Evolutionary conservation across 2,113 vertebrate species (phyloP).

Genomic region (Tragelaphus strepsiceros): DNA sequence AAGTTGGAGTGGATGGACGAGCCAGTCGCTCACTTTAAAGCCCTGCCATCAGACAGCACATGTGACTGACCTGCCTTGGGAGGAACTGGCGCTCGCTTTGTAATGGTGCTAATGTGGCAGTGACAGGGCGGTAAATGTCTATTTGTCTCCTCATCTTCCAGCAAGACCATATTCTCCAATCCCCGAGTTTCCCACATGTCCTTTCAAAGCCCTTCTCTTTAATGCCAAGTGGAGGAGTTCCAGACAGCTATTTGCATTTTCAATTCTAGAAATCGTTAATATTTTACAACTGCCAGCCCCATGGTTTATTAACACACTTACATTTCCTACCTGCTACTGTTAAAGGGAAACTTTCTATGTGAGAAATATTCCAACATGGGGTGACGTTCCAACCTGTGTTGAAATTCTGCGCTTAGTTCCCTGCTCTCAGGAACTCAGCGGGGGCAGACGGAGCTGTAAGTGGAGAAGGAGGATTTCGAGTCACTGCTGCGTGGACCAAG

Average conservation of each 20-base stretch:
- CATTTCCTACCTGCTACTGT: conserved; percentile 25
- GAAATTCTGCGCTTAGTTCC: not conserved
- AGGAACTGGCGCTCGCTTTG: not conserved
- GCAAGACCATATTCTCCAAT: not conserved
- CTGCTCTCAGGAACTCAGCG: not conserved
- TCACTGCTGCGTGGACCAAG: rapidly evolving
- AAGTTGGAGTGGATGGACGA: not conserved
- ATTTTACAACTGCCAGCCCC: conserved; percentile 50
- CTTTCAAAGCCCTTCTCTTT: conserved; percentile 56
- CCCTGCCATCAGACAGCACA: not conserved
- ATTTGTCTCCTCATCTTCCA: not conserved
- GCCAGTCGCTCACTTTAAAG: not conserved
- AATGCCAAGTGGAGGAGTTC: conserved; percentile 46
- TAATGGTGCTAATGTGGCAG: not conserved
- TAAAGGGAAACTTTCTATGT: conserved; percentile 23
- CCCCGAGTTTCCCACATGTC: not conserved
- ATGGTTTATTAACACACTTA: conserved; percentile 45
- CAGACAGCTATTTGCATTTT: conserved; percentile 65
- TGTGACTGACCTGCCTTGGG: not conserved
- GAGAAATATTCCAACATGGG: not conserved
- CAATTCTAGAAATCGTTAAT: conserved; percentile 65
- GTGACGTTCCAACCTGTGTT: not conserved
- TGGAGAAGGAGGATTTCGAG: not conserved
- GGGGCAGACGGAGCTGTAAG: rapidly evolving
- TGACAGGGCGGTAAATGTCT: not conserved